These are phyloP conservation scores for Myotis planiceps DNA, from an alignment of 2,797 vertebrate species.

Conservation along the genomic window DNA sequence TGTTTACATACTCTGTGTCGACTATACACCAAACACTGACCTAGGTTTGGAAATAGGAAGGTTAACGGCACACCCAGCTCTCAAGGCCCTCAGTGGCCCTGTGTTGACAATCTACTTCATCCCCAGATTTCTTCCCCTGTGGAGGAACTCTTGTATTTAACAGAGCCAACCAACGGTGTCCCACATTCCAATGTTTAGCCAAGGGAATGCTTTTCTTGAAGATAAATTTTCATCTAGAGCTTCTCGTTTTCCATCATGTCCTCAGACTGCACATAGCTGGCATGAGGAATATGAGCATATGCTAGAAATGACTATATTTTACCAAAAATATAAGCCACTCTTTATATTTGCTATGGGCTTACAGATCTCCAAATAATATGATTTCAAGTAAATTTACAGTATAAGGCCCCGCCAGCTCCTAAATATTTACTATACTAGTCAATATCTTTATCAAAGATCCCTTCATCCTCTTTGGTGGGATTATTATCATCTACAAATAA, in stretches of 20 bases:
- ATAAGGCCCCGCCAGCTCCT: background rate
- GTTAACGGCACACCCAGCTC: background rate
- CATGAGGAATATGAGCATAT: background rate
- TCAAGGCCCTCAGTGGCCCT: background rate
- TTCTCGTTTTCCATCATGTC: background rate
- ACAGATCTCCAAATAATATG: background rate
- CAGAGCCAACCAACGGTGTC: background rate
- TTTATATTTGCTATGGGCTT: background rate
- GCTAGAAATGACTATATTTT: background rate
- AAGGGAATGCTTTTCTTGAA: background rate
- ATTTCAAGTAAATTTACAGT: background rate
- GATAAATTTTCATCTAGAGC: background rate
- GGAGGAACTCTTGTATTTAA: background rate
- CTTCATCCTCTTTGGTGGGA: background rate
- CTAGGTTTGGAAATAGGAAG: background rate
- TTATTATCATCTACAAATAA: background rate
- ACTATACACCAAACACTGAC: background rate
- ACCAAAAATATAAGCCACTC: background rate
- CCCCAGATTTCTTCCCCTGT: background rate
- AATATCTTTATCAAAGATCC: background rate
- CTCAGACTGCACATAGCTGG: background rate
- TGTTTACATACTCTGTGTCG: background rate
- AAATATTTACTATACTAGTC: background rate
- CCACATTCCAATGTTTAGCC: background rate
- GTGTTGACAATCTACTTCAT: background rate